These are phyloP conservation scores for Clarias platycephalus DNA, from an alignment of 2,797 vertebrate genomes.

Conservation along the genomic window DNA sequence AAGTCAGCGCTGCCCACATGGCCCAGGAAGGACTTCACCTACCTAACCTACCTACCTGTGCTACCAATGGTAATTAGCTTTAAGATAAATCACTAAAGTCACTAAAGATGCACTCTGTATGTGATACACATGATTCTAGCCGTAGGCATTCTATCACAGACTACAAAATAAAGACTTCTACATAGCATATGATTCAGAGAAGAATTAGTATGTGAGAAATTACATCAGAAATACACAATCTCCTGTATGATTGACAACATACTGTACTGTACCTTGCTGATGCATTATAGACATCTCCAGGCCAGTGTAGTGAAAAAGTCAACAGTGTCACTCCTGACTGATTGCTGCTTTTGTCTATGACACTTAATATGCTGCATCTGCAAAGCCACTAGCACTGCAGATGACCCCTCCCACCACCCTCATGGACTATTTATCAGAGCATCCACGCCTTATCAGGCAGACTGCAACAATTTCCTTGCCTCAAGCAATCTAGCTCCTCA, in stretches of 20 bases:
- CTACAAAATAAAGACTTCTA: neutral
- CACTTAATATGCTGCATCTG: slow-evolving; percentile 13
- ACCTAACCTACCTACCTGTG: no score
- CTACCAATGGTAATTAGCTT: neutral
- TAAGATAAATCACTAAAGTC: neutral
- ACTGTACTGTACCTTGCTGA: neutral
- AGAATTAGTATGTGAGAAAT: neutral
- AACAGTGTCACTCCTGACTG: neutral
- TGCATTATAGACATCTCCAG: neutral
- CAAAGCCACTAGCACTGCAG: slow-evolving; percentile 21
- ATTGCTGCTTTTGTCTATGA: neutral
- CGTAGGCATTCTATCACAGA: neutral
- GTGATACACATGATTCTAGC: neutral
- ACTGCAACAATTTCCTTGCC: neutral
- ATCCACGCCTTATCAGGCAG: slow-evolving; percentile 15
- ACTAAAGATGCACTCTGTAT: neutral
- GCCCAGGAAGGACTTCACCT: no score
- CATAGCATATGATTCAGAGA: neutral
- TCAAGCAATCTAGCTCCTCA: neutral
- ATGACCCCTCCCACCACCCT: neutral
- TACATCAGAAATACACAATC: neutral
- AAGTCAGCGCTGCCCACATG: no score
- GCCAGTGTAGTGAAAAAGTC: neutral
- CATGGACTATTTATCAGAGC: neutral
- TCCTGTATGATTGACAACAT: neutral